Percentiles rank a stretch among this genome's conserved stretches.
Evolutionary conservation across 2,113 vertebrate species (phyloP).

Genomic region (Xenus cinereus): DNA sequence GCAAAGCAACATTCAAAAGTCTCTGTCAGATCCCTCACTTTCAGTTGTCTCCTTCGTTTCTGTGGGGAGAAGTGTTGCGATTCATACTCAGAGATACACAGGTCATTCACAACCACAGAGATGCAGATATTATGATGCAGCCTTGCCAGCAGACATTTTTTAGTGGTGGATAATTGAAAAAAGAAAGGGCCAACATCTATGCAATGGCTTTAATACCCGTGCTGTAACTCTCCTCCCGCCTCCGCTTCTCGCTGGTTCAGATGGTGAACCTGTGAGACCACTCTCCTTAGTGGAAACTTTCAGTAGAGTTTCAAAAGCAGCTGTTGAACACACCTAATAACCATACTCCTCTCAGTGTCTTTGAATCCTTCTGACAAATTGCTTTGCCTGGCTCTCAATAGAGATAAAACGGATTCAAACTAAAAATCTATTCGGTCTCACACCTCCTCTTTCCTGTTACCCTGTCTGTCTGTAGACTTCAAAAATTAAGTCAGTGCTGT

Average conservation of each 20-base stretch:
- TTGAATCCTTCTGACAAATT: background rate
- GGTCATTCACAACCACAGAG: background rate
- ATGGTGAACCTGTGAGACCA: background rate
- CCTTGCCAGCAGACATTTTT: background rate
- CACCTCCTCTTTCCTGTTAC: background rate
- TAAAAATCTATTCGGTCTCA: background rate
- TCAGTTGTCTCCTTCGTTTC: background rate
- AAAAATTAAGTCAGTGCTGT: background rate
- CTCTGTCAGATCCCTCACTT: background rate
- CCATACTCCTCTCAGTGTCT: background rate
- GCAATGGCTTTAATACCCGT: accelerated
- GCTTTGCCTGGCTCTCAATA: background rate
- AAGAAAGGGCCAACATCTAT: background rate
- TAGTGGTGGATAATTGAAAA: background rate
- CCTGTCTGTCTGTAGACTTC: background rate
- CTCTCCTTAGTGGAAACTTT: background rate
- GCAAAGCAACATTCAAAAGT: background rate
- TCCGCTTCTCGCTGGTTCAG: background rate
- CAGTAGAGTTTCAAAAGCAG: background rate
- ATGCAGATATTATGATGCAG: background rate
- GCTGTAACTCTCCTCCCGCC: background rate
- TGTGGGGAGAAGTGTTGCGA: background rate
- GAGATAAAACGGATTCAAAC: background rate
- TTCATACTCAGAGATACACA: background rate
- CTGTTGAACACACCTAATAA: background rate